Evolutionary conservation across 2,888 invertebrate genomes (phyloP).

Genomic region (Nephrotoma flavescens): DNA sequence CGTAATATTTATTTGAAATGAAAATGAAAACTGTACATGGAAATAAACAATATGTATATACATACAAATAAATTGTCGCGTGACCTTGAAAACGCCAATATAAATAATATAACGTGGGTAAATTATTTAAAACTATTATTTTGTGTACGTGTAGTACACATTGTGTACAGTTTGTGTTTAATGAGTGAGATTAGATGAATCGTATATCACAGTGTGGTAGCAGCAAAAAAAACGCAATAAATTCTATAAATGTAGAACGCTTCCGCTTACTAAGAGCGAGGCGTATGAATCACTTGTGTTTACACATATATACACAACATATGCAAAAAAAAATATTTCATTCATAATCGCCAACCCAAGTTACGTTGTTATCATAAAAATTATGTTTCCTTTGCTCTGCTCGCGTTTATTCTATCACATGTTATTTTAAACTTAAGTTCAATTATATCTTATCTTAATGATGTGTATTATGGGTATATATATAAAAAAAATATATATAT

Average conservation of each 20-base stretch:
- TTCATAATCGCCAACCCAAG: neutral
- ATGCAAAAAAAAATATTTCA: neutral
- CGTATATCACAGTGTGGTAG: neutral
- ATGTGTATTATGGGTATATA: neutral
- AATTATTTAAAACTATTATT: neutral
- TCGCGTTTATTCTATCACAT: neutral
- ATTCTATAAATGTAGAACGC: neutral
- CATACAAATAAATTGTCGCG: neutral
- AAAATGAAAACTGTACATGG: neutral
- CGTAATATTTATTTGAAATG: neutral
- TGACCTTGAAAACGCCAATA: neutral
- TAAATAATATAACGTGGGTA: neutral
- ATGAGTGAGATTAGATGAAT: neutral
- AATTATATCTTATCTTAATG: neutral
- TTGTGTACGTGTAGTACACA: too few relatives aligned
- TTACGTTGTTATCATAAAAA: neutral
- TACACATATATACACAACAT: neutral
- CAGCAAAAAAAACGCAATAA: neutral
- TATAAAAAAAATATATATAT: neutral
- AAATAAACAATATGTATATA: neutral
- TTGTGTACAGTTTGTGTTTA: neutral
- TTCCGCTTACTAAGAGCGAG: neutral
- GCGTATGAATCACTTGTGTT: neutral
- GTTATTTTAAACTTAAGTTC: neutral
- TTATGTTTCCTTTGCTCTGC: neutral